A percentile compares a stretch with the other conserved stretches of the same genome.
Conservation (phyloP, 2,113 vertebrate genomes). For the Pristiophorus japonicus region DNA sequence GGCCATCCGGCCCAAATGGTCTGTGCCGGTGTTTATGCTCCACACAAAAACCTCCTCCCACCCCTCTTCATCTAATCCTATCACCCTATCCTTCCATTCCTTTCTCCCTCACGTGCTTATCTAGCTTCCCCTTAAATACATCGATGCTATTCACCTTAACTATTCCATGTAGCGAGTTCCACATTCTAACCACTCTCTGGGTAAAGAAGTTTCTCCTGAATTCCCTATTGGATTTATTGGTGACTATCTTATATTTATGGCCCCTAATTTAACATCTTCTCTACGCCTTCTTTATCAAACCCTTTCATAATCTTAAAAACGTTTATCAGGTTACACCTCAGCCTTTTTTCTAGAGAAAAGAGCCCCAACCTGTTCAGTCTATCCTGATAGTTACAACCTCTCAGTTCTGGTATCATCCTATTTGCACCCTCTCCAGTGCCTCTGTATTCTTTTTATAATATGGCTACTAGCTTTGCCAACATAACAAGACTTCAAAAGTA, state of each 20-base stretch:
- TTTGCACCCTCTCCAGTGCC: background rate
- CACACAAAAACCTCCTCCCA: background rate
- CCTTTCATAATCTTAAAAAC: background rate
- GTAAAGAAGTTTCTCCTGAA: background rate
- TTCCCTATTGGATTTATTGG: background rate
- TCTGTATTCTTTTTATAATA: background rate
- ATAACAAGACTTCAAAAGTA: background rate
- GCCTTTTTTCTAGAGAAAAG: background rate
- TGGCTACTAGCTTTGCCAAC: background rate
- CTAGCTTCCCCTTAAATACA: background rate
- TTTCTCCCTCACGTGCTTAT: background rate
- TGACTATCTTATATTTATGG: background rate
- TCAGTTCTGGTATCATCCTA: background rate
- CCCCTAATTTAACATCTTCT: background rate
- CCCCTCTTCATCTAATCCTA: background rate
- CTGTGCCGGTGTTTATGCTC: background rate
- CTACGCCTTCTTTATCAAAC: background rate
- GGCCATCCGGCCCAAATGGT: background rate
- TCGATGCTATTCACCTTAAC: background rate
- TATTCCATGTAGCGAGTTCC: background rate
- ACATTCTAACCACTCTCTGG: background rate
- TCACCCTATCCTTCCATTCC: background rate
- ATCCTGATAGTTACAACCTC: background rate
- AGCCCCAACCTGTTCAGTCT: background rate
- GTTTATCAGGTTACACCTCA: background rate